These are phyloP conservation scores for Tympanuchus pallidicinctus DNA, from an alignment of 2,113 vertebrate species.

Conservation along the genomic window DNA sequence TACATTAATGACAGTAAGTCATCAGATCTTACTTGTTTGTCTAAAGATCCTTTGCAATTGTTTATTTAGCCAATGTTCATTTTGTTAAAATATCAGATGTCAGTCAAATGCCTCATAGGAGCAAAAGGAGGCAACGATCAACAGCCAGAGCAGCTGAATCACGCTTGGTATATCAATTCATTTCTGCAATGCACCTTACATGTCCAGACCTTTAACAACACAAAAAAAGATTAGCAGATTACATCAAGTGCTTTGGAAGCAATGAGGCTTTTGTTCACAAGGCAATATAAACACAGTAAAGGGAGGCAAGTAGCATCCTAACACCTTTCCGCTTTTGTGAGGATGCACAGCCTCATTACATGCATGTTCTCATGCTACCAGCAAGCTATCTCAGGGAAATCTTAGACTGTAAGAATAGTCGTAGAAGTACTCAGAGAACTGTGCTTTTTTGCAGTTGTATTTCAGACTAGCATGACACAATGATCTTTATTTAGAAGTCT, in stretches of 20 bases:
- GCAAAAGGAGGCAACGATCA: neutral
- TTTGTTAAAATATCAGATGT: neutral
- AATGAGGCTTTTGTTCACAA: neutral
- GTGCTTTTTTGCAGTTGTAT: no score
- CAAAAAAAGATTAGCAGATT: neutral
- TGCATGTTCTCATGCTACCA: no score
- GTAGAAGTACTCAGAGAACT: no score
- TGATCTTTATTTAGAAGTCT: no score
- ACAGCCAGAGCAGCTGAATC: neutral
- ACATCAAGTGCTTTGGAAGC: neutral
- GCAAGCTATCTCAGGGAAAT: no score
- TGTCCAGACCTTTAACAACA: neutral
- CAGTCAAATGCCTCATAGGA: neutral
- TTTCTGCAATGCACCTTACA: neutral
- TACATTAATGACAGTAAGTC: constrained; percentile 11
- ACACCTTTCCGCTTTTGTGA: no score
- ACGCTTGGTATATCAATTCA: neutral
- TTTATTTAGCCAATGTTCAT: neutral
- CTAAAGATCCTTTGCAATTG: constrained; percentile 7
- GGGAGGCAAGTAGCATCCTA: no score
- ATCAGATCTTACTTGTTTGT: neutral
- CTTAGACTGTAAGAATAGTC: no score
- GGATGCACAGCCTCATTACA: no score
- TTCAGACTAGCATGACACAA: no score
- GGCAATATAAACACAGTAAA: no score